Evolutionary conservation across 2,888 invertebrate genomes (phyloP).

Genomic region (Rhamnusium bicolor): DNA sequence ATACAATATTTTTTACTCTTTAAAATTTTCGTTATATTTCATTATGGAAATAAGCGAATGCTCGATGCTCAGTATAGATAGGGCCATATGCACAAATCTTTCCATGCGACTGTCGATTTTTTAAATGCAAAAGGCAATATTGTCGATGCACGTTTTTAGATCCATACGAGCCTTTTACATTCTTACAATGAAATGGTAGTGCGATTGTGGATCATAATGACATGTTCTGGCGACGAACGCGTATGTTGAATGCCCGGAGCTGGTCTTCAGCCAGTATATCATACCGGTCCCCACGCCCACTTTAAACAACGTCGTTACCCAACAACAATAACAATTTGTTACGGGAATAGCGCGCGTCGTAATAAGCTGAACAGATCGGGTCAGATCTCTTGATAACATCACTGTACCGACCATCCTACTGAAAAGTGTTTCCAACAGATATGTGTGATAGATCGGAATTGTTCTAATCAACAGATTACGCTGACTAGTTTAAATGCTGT

Average conservation of each 20-base stretch:
- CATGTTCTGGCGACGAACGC: conserved; percentile 64
- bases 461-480: conserved; percentile 43
- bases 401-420: conserved; percentile 48
- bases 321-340: conserved; percentile 72
- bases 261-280: conserved; percentile 66
- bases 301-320: conserved; percentile 70
- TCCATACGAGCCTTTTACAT: conserved; percentile 29
- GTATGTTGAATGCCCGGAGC: conserved; percentile 65
- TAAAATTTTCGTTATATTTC: too few species aligned
- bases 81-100: background rate
- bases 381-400: conserved; percentile 60
- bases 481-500: conserved; percentile 11
- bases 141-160: background rate
- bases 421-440: conserved; percentile 44
- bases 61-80: too few species aligned
- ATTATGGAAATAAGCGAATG: too few species aligned
- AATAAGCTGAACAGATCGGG: conserved; percentile 68
- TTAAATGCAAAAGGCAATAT: background rate
- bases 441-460: conserved; percentile 45
- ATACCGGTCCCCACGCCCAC: conserved; percentile 68
- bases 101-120: background rate
- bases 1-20: too few species aligned
- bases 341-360: conserved; percentile 67
- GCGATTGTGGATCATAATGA: conserved; percentile 67
- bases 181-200: conserved; percentile 58